A percentile compares a stretch with the other conserved stretches of the same genome.
Conservation (phyloP, 2,888 invertebrate genomes). For the Noctua comes region DNA sequence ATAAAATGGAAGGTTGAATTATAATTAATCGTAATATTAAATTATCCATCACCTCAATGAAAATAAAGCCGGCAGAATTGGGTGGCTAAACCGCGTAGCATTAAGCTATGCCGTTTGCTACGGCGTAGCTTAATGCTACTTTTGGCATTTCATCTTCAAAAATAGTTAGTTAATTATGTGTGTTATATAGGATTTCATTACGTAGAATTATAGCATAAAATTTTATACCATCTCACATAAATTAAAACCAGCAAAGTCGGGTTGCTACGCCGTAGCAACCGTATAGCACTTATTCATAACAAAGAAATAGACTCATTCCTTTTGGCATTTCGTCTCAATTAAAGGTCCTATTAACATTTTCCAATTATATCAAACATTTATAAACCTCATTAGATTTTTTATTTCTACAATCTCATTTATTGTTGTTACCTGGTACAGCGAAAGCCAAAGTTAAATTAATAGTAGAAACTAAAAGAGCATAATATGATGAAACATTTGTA, state of each 20-base stretch:
- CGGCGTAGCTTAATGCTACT: no score
- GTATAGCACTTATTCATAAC: constrained; percentile 11
- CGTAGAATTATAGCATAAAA: not conserved
- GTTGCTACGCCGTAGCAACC: not conserved
- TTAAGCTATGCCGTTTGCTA: constrained; percentile 27
- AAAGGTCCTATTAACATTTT: not conserved
- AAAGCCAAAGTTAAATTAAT: not conserved
- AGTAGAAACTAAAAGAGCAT: not conserved
- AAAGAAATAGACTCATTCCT: not conserved
- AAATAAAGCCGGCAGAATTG: not conserved
- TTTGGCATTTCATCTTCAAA: not conserved
- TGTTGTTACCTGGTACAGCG: not conserved
- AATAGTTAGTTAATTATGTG: not conserved
- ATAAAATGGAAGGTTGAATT: not conserved
- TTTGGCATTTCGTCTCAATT: not conserved
- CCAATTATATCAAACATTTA: constrained; percentile 1
- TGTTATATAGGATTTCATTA: not conserved
- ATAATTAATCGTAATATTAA: not conserved
- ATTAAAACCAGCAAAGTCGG: not conserved
- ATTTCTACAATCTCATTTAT: not conserved
- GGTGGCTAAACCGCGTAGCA: not conserved
- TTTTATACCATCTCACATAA: not conserved
- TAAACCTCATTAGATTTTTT: not conserved
- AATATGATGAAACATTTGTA: not conserved
- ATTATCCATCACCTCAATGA: not conserved